Evolutionary conservation across 2,888 invertebrate genomes (phyloP).

Genomic region (Bedellia somnulentella): DNA sequence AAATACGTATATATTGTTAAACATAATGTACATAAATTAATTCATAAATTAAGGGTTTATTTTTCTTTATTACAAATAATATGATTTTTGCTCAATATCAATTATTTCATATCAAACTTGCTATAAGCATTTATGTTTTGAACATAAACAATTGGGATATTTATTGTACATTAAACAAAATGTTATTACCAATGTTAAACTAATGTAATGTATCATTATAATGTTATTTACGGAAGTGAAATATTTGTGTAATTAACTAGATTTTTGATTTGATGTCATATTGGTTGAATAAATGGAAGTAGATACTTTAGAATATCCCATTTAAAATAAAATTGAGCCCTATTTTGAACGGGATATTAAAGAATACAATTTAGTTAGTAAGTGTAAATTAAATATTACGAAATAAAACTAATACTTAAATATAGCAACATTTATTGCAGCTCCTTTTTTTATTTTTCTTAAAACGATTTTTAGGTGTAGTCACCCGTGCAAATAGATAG

Average conservation of each 20-base stretch:
- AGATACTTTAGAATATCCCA: slow-evolving; percentile 31
- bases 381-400: too few relatives aligned
- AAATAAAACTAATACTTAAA: too few relatives aligned
- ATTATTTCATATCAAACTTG: not conserved
- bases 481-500: too few relatives aligned
- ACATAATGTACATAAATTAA: not conserved
- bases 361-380: too few relatives aligned
- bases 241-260: not conserved
- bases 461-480: too few relatives aligned
- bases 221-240: not conserved
- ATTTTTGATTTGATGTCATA: too few relatives aligned
- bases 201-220: not conserved
- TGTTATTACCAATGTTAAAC: not conserved
- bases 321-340: slow-evolving; percentile 58
- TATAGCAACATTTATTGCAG: too few relatives aligned
- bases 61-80: not conserved
- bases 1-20: not conserved
- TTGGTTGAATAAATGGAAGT: too few relatives aligned
- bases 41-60: not conserved
- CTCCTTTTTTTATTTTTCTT: too few relatives aligned
- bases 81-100: not conserved
- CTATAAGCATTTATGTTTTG: not conserved
- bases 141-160: not conserved
- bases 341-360: slow-evolving; percentile 57
- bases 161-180: not conserved